phyloP scores from a whole-genome alignment of 1,140 invertebrate genomes.

The Aphaenogaster floridana region DNA sequence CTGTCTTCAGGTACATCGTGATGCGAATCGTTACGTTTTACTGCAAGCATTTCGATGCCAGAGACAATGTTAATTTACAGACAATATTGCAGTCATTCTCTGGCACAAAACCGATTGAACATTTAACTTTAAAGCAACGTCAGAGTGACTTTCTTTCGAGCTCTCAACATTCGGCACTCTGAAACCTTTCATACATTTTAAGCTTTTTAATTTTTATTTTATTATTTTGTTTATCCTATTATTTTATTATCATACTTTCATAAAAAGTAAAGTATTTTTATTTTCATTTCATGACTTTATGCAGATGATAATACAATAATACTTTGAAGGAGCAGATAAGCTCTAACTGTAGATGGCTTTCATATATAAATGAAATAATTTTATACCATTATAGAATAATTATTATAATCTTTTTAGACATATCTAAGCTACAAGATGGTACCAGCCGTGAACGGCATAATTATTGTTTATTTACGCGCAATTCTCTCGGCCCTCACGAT shows the following conservation, averaged over 20 bases:
- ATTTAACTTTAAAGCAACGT: background rate
- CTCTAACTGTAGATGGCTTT: background rate
- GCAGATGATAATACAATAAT: background rate
- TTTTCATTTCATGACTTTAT: background rate
- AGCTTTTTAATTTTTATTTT: background rate
- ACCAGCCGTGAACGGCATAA: slow-evolving; percentile 71
- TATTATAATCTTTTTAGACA: slow-evolving; percentile 67
- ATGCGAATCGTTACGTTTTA: background rate
- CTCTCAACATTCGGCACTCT: background rate
- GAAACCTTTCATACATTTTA: background rate
- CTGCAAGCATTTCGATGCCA: background rate
- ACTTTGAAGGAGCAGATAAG: background rate
- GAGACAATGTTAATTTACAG: slow-evolving; percentile 2
- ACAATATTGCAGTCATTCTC: background rate
- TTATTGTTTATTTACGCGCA: slow-evolving; percentile 73
- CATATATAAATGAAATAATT: slow-evolving; percentile 6
- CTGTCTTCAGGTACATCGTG: slow-evolving; percentile 74
- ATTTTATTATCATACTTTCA: background rate
- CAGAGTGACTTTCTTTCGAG: background rate
- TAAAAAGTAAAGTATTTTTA: too few species aligned
- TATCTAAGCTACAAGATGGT: slow-evolving; percentile 79
- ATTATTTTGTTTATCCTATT: background rate
- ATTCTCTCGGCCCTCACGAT: slow-evolving; percentile 73
- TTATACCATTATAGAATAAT: background rate
- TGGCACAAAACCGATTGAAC: background rate